Evolutionary conservation across 2,888 invertebrate species (phyloP).

Genomic region (Heteromyza rotundicornis): DNA sequence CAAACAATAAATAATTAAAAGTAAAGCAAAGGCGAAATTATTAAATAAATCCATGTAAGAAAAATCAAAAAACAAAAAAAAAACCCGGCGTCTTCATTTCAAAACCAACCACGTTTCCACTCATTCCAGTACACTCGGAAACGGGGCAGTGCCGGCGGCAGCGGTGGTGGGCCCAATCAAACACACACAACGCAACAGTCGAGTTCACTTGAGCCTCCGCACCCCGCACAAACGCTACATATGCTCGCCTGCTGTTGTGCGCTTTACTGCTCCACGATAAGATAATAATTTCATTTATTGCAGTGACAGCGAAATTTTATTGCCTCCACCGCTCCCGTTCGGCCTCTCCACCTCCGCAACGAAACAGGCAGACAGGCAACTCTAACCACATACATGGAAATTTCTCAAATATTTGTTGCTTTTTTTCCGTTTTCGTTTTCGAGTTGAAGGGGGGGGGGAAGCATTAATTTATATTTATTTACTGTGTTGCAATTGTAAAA

Average conservation of each 20-base stretch:
- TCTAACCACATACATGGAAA: not conserved
- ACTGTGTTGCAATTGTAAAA: not conserved
- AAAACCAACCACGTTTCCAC: not conserved
- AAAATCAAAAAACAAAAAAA: slow-evolving; percentile 16
- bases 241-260: not conserved
- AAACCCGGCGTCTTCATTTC: not conserved
- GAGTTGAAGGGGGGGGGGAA: not conserved
- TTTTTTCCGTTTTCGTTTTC: not conserved
- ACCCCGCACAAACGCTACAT: no score
- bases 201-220: no score
- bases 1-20: slow-evolving; percentile 39
- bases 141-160: no score
- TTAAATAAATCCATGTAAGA: slow-evolving; percentile 49
- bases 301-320: slow-evolving; percentile 11
- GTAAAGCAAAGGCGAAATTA: slow-evolving; percentile 43
- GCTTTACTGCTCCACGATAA: slow-evolving; percentile 5
- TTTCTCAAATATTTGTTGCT: slow-evolving; percentile 4
- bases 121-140: not conserved
- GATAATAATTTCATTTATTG: slow-evolving; percentile 17
- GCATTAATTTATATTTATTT: not conserved
- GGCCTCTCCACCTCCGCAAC: not conserved
- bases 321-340: not conserved
- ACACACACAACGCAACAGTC: no score
- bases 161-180: no score
- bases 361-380: not conserved